Evolutionary conservation across 2,888 invertebrate genomes (phyloP).

Genomic region (Drosophila percnosoma): DNA sequence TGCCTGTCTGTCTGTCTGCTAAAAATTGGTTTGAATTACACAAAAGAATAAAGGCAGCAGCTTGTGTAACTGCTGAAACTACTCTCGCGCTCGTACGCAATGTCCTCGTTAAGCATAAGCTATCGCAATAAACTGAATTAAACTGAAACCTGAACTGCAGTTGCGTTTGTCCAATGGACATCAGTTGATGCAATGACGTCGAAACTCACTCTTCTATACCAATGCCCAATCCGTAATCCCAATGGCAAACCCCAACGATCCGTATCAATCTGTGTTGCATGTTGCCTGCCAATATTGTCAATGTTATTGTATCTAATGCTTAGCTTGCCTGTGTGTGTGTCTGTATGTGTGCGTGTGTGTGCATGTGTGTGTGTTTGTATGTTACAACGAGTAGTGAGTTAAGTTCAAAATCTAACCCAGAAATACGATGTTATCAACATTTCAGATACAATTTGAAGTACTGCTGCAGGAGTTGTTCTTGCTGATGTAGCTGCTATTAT

Average conservation of each 20-base stretch:
- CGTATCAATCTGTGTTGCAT: slow-evolving; percentile 58
- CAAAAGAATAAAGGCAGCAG: background rate
- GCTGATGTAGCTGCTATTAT: background rate
- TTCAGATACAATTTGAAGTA: slow-evolving; percentile 58
- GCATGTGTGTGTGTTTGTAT: slow-evolving; percentile 14
- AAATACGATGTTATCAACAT: slow-evolving; percentile 68
- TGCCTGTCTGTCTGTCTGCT: background rate
- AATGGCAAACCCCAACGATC: slow-evolving; percentile 31
- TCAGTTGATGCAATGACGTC: slow-evolving; percentile 9
- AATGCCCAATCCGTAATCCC: background rate
- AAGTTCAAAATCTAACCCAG: slow-evolving; percentile 42
- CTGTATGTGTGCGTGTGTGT: slow-evolving; percentile 4
- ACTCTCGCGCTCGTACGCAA: background rate
- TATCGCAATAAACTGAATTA: slow-evolving; percentile 11
- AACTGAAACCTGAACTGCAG: slow-evolving; percentile 20
- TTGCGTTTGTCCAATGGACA: slow-evolving; percentile 38
- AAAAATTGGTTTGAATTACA: background rate
- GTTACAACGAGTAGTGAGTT: slow-evolving; percentile 25
- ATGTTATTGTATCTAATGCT: slow-evolving; percentile 70
- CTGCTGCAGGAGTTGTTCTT: slow-evolving; percentile 23
- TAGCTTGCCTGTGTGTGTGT: slow-evolving; percentile 1
- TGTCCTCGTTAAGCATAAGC: slow-evolving; percentile 3
- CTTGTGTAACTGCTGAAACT: background rate
- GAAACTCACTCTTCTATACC: background rate
- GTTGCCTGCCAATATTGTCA: slow-evolving; percentile 51